Conservation (phyloP, 2,797 vertebrate species). For the Hydrolagus colliei region DNA sequence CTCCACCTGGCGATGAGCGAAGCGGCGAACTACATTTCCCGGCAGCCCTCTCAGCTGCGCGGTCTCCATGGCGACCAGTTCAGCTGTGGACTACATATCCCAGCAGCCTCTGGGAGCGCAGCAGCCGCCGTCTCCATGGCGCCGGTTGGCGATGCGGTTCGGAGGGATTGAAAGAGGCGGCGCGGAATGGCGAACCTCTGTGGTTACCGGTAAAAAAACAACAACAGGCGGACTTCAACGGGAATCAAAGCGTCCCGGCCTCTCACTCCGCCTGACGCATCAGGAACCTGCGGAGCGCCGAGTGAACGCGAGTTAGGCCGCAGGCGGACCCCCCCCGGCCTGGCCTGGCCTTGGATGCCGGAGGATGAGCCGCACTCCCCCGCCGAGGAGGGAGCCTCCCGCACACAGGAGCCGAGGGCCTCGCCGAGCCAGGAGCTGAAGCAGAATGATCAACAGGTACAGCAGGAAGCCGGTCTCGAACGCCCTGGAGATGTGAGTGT, state of each 20-base stretch:
- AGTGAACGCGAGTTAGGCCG: not conserved
- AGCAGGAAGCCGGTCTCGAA: not conserved
- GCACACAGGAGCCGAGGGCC: too few species aligned
- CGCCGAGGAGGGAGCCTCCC: too few species aligned
- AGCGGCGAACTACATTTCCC: too few species aligned
- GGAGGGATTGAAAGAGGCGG: too few species aligned
- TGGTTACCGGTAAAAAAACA: too few species aligned
- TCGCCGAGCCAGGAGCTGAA: too few species aligned
- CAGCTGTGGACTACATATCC: not conserved
- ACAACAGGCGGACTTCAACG: too few species aligned
- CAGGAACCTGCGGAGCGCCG: not conserved
- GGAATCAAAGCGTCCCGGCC: too few species aligned
- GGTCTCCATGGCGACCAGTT: not conserved
- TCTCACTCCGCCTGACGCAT: too few species aligned
- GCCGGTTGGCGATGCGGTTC: not conserved
- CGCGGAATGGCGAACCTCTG: too few species aligned
- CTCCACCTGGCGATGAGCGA: too few species aligned
- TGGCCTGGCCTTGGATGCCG: not conserved
- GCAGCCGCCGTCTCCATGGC: not conserved
- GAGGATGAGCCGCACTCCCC: not conserved
- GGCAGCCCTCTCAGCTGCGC: too few species aligned
- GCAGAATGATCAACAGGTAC: conserved; percentile 9
- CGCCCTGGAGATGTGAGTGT: conserved; percentile 5
- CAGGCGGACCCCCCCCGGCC: not conserved
- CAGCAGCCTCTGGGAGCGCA: not conserved